Base-by-base conservation (phyloP, 1,140 invertebrate genomes). In the Drosophila oshimai region DNA sequence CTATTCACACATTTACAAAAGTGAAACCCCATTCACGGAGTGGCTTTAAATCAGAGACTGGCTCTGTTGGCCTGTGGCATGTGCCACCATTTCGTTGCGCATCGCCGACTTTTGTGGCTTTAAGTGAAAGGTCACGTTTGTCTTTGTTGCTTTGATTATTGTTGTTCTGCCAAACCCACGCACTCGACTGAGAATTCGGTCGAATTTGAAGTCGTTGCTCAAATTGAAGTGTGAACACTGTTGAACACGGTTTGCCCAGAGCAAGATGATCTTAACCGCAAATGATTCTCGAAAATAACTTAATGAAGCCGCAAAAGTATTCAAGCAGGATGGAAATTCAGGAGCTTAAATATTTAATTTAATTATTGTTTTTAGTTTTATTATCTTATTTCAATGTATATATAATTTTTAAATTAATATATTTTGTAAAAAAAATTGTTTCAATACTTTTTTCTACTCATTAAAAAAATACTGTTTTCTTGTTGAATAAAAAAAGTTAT, bases 121-220 rank as follows among this genome's bases (percentile, higher is more conserved):
- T 49, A 71, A 71, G 68, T 71, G 68, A 71, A 71, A 71, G 68
- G 67, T 71, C 68, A 71, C 68, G 68, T 37, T 61, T 61, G 42
- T 65, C 58, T 33, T 51, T 70, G 13, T 36, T 41, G 28, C 15
- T 57, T 2, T 28, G 12, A 9, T 5, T 53, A 9, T 5, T 53
- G 42, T 29, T 6, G 12, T 12, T 15, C 37, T 20, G 53, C 28
- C 67, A 49, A 49, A 51, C 68, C 68, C 68, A 71, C 67, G 44
- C 45, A 45, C 41, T 57, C 6, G 2, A 13, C 3, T 3, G 9
- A 42, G 36, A 69, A 44, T 24, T 28, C 51, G 22, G 17, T 12
- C 28, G 58, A 65, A 65, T 18, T 65, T 64, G 33, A 65, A 26
- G 41, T 42, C 41, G 41, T 13, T 44, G 20, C 13, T 44, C 22